These are phyloP conservation scores for Diaperis boleti DNA, from an alignment of 2,888 invertebrate genomes.

Conservation along the genomic window DNA sequence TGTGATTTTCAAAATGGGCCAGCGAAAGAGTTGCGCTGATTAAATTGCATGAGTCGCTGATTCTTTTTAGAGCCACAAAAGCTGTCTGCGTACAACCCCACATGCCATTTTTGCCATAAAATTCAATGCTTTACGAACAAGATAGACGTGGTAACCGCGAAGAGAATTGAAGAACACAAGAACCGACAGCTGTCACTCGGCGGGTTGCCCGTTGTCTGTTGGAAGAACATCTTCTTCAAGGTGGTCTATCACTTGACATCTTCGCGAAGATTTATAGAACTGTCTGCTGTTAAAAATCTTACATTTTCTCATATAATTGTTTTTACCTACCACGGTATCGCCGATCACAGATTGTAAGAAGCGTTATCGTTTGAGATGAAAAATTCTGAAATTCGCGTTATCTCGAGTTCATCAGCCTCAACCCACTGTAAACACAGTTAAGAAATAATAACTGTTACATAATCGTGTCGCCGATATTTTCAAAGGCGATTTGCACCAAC, in stretches of 20 bases:
- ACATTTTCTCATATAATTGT: constrained; percentile 4
- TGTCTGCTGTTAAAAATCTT: constrained; percentile 26
- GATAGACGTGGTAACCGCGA: constrained; percentile 30
- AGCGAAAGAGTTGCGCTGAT: constrained; percentile 9
- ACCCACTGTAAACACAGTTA: constrained; percentile 23
- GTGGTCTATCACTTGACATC: constrained; percentile 55
- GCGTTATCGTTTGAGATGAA: constrained; percentile 3
- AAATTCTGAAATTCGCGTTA: constrained; percentile 19
- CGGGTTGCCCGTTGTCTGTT: constrained; percentile 59
- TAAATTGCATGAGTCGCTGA: constrained; percentile 26
- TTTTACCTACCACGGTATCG: constrained; percentile 7
- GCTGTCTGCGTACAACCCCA: constrained; percentile 18
- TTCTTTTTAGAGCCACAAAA: constrained; percentile 20
- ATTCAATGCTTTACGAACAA: constrained; percentile 41
- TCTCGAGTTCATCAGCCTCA: constrained; percentile 39
- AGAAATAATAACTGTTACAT: constrained; percentile 20
- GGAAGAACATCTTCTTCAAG: constrained; percentile 60
- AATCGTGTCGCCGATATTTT: constrained; percentile 6
- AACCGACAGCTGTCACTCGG: constrained; percentile 61
- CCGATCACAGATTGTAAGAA: neutral
- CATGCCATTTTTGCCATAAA: constrained; percentile 41
- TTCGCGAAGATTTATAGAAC: constrained; percentile 45
- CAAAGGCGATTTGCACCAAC: constrained; percentile 10
- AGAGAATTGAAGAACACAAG: constrained; percentile 35
- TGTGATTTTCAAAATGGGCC: neutral